phyloP scores from a whole-genome alignment of 2,113 vertebrate species.

The Mesocricetus auratus region DNA sequence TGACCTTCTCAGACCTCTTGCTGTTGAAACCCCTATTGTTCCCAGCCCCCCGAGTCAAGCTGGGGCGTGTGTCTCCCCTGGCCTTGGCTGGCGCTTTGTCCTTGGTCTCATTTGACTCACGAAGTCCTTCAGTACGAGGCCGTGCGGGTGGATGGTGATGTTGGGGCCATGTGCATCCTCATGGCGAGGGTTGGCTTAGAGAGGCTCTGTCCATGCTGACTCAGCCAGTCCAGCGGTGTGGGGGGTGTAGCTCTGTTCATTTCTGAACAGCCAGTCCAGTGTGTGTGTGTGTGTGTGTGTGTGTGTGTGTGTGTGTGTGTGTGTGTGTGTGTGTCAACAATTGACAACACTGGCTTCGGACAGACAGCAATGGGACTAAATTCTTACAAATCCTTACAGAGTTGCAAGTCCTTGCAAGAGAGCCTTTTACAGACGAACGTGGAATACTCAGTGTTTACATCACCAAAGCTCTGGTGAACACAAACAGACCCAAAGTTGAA shows the following conservation, averaged over 20 bases:
- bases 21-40: slow-evolving; percentile 76
- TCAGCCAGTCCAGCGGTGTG: neutral
- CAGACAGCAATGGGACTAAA: too few relatives aligned
- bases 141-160: neutral
- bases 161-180: too few relatives aligned
- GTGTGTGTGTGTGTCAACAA: neutral
- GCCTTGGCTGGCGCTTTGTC: slow-evolving; percentile 38
- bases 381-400: neutral
- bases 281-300: neutral
- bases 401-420: neutral
- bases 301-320: too few relatives aligned
- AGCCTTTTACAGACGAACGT: fast-evolving
- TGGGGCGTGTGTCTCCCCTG: neutral
- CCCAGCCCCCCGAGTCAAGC: slow-evolving; percentile 60
- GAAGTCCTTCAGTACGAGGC: neutral
- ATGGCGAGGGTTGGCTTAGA: neutral
- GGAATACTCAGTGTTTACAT: fast-evolving
- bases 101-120: fast-evolving
- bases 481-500: neutral
- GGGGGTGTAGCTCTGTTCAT: neutral
- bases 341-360: neutral
- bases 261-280: neutral
- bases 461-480: neutral
- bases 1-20: slow-evolving; percentile 86
- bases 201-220: fast-evolving